A percentile compares a stretch with the other conserved stretches of the same genome.
These are phyloP conservation scores for Apocrypta bakeri DNA, from an alignment of 1,140 invertebrate genomes.

Conservation along the genomic window DNA sequence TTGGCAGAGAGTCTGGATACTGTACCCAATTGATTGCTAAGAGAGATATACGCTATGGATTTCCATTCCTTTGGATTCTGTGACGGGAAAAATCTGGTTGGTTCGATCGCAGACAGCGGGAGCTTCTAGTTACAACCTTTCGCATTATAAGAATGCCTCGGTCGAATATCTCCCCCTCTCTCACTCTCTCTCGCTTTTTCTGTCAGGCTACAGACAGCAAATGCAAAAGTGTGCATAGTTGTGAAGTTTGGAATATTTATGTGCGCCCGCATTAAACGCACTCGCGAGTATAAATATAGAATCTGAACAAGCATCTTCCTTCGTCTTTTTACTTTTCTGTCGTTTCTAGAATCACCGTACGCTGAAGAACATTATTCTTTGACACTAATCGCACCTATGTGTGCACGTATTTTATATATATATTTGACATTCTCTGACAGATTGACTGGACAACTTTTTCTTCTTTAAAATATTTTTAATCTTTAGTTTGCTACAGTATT, in stretches of 20 bases:
- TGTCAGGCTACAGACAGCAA: not conserved
- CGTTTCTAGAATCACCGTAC: too few relatives aligned
- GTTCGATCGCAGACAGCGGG: not conserved
- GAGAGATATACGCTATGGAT: not conserved
- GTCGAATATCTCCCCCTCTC: not conserved
- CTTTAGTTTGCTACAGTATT: too few relatives aligned
- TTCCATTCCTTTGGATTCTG: not conserved
- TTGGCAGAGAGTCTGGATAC: not conserved
- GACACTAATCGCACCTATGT: not conserved
- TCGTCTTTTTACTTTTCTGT: not conserved
- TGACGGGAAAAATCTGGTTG: not conserved
- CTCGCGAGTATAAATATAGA: constrained; percentile 32
- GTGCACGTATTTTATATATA: not conserved
- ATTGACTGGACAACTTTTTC: too few relatives aligned
- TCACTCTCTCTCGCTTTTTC: not conserved
- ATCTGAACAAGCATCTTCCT: not conserved
- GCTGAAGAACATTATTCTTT: not conserved
- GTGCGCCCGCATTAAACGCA: constrained; percentile 17
- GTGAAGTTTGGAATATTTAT: constrained; percentile 12
- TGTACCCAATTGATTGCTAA: not conserved
- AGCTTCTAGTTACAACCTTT: not conserved
- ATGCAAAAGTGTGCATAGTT: constrained; percentile 2
- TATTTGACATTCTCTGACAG: too few relatives aligned
- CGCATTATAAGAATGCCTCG: not conserved
- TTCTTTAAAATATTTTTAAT: too few relatives aligned